A percentile compares a stretch with the other conserved stretches of the same genome.
These are phyloP conservation scores for Dinoponera quadriceps DNA, from an alignment of 1,140 invertebrate genomes.

Conservation along the genomic window DNA sequence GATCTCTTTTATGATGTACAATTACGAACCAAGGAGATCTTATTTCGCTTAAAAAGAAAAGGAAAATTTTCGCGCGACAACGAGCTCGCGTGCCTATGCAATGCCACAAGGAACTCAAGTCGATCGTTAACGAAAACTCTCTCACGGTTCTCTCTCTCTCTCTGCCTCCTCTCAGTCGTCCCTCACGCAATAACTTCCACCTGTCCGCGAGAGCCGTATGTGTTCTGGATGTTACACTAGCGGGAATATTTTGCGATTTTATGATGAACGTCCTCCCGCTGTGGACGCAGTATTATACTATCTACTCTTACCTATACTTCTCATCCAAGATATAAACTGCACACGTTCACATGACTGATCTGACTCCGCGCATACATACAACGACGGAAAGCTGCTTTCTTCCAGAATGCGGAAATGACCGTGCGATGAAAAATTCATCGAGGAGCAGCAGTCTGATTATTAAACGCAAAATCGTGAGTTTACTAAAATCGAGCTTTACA, in stretches of 20 bases:
- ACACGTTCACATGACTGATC: neutral
- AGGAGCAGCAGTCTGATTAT: neutral
- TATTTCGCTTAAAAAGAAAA: neutral
- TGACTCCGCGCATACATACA: neutral
- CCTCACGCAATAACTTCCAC: slow-evolving; percentile 42
- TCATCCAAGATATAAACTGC: slow-evolving; percentile 26
- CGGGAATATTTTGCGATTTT: slow-evolving; percentile 42
- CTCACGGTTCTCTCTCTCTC: neutral
- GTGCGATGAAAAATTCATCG: slow-evolving; percentile 27
- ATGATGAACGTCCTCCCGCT: slow-evolving; percentile 18
- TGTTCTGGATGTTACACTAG: slow-evolving; percentile 26
- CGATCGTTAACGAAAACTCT: slow-evolving; percentile 34
- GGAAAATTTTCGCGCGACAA: neutral
- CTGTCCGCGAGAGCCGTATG: slow-evolving; percentile 32
- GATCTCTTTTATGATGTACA: too few species aligned
- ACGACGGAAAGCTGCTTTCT: neutral
- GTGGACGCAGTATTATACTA: slow-evolving; percentile 2
- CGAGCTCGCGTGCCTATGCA: too few species aligned
- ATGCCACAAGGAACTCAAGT: slow-evolving; percentile 15
- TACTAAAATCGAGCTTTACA: too few species aligned
- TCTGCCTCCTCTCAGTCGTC: neutral
- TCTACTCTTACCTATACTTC: neutral
- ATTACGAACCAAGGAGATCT: too few species aligned
- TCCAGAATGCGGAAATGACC: neutral
- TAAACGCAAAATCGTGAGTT: neutral